Evolutionary conservation across 2,888 invertebrate genomes (phyloP).

Genomic region (Leptogaster cylindrica): DNA sequence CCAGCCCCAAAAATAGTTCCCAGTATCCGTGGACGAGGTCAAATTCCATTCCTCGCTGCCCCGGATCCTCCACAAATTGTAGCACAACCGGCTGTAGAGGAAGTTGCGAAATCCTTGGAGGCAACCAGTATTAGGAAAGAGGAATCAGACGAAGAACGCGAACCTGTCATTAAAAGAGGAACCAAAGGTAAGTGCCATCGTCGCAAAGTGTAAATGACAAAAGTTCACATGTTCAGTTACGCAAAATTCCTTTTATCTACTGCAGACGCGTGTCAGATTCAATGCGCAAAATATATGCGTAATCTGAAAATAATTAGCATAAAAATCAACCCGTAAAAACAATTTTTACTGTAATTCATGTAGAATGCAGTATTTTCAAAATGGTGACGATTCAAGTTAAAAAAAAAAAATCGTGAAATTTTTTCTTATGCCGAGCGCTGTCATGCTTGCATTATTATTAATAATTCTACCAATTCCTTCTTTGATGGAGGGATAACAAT

Average conservation of each 20-base stretch:
- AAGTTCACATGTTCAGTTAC: background rate
- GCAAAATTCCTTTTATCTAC: background rate
- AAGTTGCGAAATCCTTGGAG: background rate
- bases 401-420: too few species aligned
- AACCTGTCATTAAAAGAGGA: conserved; percentile 21
- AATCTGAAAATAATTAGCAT: too few species aligned
- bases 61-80: background rate
- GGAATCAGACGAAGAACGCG: background rate
- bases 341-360: too few species aligned
- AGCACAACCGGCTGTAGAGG: background rate
- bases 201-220: background rate
- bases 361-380: too few species aligned
- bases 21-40: background rate
- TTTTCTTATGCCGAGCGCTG: too few species aligned
- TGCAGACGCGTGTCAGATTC: too few species aligned
- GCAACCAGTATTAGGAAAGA: background rate
- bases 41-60: background rate
- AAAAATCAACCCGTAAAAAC: too few species aligned
- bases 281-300: too few species aligned
- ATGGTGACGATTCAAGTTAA: too few species aligned
- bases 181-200: conserved; percentile 7
- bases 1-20: background rate
- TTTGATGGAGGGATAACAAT: too few species aligned
- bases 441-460: too few species aligned
- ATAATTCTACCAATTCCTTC: too few species aligned